Conservation (phyloP, 2,113 vertebrate genomes). For the Synodontis membranacea region DNA sequence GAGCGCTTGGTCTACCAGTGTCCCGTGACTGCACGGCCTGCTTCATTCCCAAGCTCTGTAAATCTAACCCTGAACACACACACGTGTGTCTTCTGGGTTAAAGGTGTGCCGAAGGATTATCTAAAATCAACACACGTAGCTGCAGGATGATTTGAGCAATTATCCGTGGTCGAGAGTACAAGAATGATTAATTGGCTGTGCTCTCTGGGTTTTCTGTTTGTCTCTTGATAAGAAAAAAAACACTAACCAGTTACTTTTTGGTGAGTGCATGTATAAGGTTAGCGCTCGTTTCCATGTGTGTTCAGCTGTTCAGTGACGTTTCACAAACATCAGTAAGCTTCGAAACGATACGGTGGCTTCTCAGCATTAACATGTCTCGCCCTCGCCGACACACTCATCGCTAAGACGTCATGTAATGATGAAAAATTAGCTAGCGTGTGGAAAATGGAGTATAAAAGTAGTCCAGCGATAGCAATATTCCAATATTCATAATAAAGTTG, state of each 20-base stretch:
- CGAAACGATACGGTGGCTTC: background rate
- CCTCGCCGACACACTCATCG: background rate
- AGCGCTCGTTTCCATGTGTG: background rate
- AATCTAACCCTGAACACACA: background rate
- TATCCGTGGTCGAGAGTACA: background rate
- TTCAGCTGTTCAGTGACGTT: background rate
- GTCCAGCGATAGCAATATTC: background rate
- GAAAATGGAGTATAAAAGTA: background rate
- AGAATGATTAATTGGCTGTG: background rate
- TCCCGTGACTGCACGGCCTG: constrained; percentile 30
- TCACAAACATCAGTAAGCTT: background rate
- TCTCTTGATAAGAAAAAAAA: background rate
- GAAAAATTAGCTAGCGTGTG: background rate
- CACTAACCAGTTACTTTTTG: background rate
- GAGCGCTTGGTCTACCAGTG: constrained; percentile 28
- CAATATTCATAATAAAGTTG: background rate
- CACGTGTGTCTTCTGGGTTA: background rate
- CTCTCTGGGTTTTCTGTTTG: background rate
- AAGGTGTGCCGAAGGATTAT: constrained; percentile 1
- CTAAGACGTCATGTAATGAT: background rate
- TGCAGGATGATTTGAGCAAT: background rate
- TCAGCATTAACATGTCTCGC: background rate
- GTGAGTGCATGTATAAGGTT: background rate
- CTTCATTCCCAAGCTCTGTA: constrained; percentile 17
- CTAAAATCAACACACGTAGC: background rate